A percentile compares a stretch with the other conserved stretches of the same genome.
phyloP scores from a whole-genome alignment of 2,888 invertebrate genomes.

The Troglohyphantes excavatus region DNA sequence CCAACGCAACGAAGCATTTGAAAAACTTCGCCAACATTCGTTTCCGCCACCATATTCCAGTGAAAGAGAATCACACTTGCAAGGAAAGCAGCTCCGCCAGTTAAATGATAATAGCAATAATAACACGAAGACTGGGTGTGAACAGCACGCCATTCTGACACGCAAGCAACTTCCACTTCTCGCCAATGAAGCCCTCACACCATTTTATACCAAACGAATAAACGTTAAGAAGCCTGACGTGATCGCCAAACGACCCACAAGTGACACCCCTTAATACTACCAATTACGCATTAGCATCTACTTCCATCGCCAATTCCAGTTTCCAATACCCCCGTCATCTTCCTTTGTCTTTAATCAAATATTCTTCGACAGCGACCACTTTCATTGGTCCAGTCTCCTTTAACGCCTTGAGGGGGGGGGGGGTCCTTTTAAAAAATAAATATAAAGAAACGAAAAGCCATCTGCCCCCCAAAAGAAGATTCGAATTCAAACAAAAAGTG shows the following conservation, averaged over 20 bases:
- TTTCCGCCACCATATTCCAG: neutral
- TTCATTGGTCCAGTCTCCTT: neutral
- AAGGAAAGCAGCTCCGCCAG: neutral
- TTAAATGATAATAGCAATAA: conserved; percentile 5
- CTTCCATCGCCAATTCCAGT: conserved; percentile 8
- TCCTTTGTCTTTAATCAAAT: neutral
- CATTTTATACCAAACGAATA: conserved; percentile 11
- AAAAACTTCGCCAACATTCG: neutral
- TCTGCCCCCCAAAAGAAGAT: neutral
- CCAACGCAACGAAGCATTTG: neutral
- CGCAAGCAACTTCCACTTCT: neutral
- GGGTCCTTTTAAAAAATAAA: neutral
- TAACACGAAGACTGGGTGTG: neutral
- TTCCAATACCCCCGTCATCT: neutral
- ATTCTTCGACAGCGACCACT: neutral
- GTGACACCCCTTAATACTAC: conserved; percentile 35
- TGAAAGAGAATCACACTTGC: neutral
- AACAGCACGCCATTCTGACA: conserved; percentile 1
- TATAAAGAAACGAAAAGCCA: neutral
- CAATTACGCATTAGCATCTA: conserved; percentile 24
- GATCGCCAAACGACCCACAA: conserved; percentile 7
- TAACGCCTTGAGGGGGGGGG: neutral
- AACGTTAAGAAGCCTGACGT: neutral
- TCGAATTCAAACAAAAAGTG: neutral
- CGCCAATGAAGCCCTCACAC: neutral